These are phyloP conservation scores for Mycetomoellerius zeteki DNA, from an alignment of 1,140 invertebrate species.

Conservation along the genomic window DNA sequence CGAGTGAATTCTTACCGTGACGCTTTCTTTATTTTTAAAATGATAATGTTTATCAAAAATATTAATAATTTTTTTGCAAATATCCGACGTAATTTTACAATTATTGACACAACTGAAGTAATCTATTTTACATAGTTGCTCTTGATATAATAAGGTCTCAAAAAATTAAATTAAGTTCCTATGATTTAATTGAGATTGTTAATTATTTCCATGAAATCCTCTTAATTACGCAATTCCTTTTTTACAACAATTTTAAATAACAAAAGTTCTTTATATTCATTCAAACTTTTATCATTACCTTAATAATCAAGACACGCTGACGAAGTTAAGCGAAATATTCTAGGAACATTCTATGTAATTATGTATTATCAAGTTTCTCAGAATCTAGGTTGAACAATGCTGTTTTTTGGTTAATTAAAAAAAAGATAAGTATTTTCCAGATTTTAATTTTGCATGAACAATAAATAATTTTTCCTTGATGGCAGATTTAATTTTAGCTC, in stretches of 20 bases:
- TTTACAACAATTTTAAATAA: slow-evolving; percentile 32
- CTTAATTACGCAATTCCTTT: not conserved
- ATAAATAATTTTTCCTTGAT: slow-evolving; percentile 27
- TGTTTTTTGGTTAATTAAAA: slow-evolving; percentile 43
- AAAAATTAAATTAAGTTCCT: not conserved
- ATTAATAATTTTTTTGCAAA: slow-evolving; percentile 17
- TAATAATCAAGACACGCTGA: slow-evolving; percentile 21
- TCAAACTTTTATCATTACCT: slow-evolving; percentile 48
- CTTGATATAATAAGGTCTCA: not conserved
- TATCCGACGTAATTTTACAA: not conserved
- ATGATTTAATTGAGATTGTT: slow-evolving; percentile 4
- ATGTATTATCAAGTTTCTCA: slow-evolving; percentile 33
- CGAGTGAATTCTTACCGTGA: not conserved
- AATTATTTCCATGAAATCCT: not conserved
- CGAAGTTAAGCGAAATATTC: slow-evolving; percentile 25
- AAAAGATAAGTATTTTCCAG: not conserved
- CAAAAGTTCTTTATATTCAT: slow-evolving; percentile 23
- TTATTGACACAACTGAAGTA: not conserved
- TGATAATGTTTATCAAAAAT: not conserved
- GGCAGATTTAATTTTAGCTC: slow-evolving; percentile 11
- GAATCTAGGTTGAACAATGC: slow-evolving; percentile 12
- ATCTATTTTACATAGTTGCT: not conserved
- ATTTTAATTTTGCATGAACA: slow-evolving; percentile 22
- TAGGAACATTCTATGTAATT: slow-evolving; percentile 30
- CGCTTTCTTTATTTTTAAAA: not conserved